Base-by-base conservation (phyloP, 2,113 vertebrate species). In the Calidris pygmaea region DNA sequence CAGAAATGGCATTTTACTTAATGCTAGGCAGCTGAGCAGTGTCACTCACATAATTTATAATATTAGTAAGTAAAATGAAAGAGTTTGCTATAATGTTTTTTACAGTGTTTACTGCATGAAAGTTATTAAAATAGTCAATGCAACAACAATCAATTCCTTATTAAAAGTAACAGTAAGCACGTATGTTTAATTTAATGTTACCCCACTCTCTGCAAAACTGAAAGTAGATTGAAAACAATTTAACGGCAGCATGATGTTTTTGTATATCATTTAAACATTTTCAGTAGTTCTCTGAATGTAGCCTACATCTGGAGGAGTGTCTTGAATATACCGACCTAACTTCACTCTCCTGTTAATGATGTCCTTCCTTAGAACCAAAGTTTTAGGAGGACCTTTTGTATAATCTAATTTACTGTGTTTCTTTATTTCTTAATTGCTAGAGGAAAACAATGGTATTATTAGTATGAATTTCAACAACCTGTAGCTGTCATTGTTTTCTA, bases 1-100 rank as follows among this genome's bases (percentile, higher is more conserved):
- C 77, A 96, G 74, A 98, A 96, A 95, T 45, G 60, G 37, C 91
- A 93, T 97, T 98, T 97, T 97, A 85, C 93, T 93, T 95, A 86
- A 73, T 97, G 89, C 90, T 91, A 91, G 87, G 91, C 91, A 96
- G 70, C 79, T 90, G 85, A 94, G 78, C 70, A 92, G 75, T 89
- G 87, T 93, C 95, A 96, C 71, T 96, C 20, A 3, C 89, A 90
- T 97, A 96, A 97, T 97, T 98, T 97, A 97, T 97, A 97, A 93
- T 47, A 96, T 76, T 56, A 96, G 79, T 98, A 98, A 98, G 98
- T 98, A 98, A 98, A 98, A 98, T 96, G 73, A 98, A 98, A 98
- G 92, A 95, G 90, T 73, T 97, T 84, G 32, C 85, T 94, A 47
- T 95, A 90, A 90, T 55, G 26, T 92, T 93, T 85, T 79, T 59